Evolutionary conservation across 2,113 vertebrate species (phyloP), one percentile per base, ranked within the genome.

Genomic region (Aphyosemion australe): DNA sequence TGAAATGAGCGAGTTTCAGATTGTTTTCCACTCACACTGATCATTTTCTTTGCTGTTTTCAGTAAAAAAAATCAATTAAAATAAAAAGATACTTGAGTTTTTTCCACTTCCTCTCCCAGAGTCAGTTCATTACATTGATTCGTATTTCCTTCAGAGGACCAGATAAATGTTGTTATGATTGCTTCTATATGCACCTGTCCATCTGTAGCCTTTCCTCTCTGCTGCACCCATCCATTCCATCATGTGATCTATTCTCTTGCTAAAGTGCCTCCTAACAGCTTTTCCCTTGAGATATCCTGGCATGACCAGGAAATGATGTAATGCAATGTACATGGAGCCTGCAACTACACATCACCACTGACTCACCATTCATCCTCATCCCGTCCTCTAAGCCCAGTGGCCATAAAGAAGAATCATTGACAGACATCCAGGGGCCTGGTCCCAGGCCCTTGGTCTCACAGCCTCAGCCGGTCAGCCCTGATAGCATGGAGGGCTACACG

Each of bases 401-500:
- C 45, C 64, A 62, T 51, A 69, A 15, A 67, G 65, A 63, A 66
- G 58, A 34, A 65, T 45, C 1, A 65, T 15, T 68, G 80, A 79
- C 61, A 69, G 59, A 50, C 50, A 77, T 72, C 55, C 61, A 14
- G 39, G 63, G 49, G 53, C 52, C 46, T 0, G 16, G 62, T 55
- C 72, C 47, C 18, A 16, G 60, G 69, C 65, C 56, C 70, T 49
- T 0, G 6, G 51, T 72, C 83, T 74, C 74, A 69, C 47, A 74
- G 74, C 77, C 65, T 76, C 74, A 72, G 71, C 69, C 65, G 57
- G 65, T 65, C 58, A 66, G 65, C 57, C 72, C 84, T 32, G 60
- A 84, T 75, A 68, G 72, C 77, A 56, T 21, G 64, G 70, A 80
- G 76, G 69, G 70, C 74, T 37, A 51, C 69, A 76, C 61, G 53